phyloP scores from a whole-genome alignment of 1,140 invertebrate genomes.

The Drosophila kikkawai region DNA sequence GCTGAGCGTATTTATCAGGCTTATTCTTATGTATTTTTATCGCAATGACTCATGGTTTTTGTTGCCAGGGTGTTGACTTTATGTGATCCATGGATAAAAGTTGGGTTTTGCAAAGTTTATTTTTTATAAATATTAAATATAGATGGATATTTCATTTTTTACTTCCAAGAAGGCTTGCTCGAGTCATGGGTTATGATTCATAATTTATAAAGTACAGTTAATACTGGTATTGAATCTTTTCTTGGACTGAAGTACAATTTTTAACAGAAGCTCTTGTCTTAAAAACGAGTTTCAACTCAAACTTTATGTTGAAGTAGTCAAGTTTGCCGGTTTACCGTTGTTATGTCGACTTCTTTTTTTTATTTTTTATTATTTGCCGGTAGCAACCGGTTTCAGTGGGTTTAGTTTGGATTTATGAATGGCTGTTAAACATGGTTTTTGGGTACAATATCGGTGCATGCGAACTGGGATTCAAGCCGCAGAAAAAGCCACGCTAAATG shows the following conservation, averaged over 20 bases:
- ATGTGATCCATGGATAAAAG: not conserved
- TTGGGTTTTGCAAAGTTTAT: not conserved
- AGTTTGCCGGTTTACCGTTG: slow-evolving; percentile 39
- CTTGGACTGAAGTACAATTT: not conserved
- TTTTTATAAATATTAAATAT: not conserved
- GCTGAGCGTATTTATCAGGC: slow-evolving; percentile 21
- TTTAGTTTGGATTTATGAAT: slow-evolving; percentile 47
- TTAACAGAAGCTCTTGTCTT: not conserved
- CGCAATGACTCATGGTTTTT: slow-evolving; percentile 5
- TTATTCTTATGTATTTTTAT: slow-evolving; percentile 4
- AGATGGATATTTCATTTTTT: not conserved
- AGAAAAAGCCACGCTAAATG: slow-evolving; percentile 17
- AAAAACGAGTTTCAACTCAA: slow-evolving; percentile 27
- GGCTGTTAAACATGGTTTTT: slow-evolving; percentile 19
- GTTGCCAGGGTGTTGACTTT: not conserved
- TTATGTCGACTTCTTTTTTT: not conserved
- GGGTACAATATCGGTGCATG: slow-evolving; percentile 1
- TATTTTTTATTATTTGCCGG: slow-evolving; percentile 40
- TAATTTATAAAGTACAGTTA: slow-evolving; percentile 1
- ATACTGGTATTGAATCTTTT: not conserved
- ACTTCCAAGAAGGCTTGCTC: not conserved
- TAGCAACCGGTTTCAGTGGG: slow-evolving; percentile 35
- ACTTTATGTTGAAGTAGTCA: slow-evolving; percentile 19
- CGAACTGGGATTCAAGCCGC: not conserved
- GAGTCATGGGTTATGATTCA: not conserved